Evolutionary conservation across 1,140 invertebrate genomes (phyloP).

Genomic region (Drosophila pseudoananassae): DNA sequence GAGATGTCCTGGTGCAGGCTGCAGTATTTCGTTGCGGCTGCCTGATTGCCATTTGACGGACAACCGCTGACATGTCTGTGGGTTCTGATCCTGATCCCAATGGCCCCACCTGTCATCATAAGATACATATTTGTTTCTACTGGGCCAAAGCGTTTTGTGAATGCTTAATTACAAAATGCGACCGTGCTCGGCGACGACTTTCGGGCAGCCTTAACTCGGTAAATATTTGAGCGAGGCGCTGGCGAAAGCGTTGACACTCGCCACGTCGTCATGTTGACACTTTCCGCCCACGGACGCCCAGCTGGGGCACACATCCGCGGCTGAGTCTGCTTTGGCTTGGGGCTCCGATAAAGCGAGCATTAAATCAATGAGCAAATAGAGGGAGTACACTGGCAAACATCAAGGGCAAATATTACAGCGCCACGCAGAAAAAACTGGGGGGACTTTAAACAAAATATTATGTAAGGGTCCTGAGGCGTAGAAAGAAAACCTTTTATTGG

Average conservation of each 20-base stretch:
- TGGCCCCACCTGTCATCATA: background rate
- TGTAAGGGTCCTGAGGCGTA: too few species aligned
- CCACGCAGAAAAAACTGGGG: background rate
- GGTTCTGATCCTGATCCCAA: conserved; percentile 3
- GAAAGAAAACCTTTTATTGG: too few species aligned
- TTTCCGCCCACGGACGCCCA: background rate
- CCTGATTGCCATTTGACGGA: conserved; percentile 41
- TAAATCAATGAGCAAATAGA: conserved; percentile 47
- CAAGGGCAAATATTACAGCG: background rate
- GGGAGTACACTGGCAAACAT: conserved; percentile 10
- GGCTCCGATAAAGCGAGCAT: conserved; percentile 16
- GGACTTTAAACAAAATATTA: background rate
- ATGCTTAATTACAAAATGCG: conserved; percentile 74
- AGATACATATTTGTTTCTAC: background rate
- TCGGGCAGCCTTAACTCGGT: conserved; percentile 25
- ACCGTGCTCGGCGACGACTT: conserved; percentile 43
- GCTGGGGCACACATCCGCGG: conserved; percentile 2
- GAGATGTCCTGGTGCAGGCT: background rate
- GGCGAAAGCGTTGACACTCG: conserved; percentile 36
- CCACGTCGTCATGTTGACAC: conserved; percentile 18
- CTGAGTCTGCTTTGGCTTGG: conserved; percentile 5
- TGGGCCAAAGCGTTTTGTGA: conserved; percentile 59
- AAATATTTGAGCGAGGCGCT: conserved; percentile 44
- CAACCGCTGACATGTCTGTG: conserved; percentile 51
- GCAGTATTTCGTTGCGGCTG: conserved; percentile 23